Conservation (phyloP, 2,113 vertebrate genomes). For the Pseudopodoces humilis region DNA sequence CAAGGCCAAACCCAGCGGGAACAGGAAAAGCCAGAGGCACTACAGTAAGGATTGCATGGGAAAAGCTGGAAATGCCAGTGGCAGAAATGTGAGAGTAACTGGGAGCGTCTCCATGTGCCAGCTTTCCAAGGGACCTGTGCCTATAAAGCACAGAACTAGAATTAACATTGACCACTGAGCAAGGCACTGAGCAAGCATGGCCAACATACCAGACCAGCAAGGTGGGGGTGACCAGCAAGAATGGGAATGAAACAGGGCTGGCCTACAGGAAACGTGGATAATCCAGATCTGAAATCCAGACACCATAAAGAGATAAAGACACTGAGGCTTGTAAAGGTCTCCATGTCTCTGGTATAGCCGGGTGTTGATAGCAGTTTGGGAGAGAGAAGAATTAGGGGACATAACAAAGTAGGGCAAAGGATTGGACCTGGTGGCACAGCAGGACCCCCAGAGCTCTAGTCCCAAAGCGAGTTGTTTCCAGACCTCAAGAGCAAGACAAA, state of each 20-base stretch:
- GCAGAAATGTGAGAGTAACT: neutral
- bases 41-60: constrained; percentile 62
- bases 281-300: neutral
- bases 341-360: neutral
- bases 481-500: neutral
- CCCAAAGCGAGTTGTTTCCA: neutral
- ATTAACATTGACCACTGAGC: neutral
- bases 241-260: neutral
- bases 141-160: neutral
- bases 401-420: neutral
- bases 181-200: fast-evolving
- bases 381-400: neutral
- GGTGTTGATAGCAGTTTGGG: neutral
- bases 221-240: neutral
- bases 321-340: neutral
- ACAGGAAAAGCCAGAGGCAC: constrained; percentile 70
- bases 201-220: neutral
- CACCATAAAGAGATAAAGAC: neutral
- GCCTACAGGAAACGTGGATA: neutral
- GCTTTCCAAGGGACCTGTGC: neutral
- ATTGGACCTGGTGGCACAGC: neutral
- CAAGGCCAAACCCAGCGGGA: neutral
- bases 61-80: neutral
- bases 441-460: neutral
- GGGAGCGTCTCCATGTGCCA: neutral